Base-by-base conservation (phyloP, 2,888 invertebrate genomes). In the Marronus borbonicus region DNA sequence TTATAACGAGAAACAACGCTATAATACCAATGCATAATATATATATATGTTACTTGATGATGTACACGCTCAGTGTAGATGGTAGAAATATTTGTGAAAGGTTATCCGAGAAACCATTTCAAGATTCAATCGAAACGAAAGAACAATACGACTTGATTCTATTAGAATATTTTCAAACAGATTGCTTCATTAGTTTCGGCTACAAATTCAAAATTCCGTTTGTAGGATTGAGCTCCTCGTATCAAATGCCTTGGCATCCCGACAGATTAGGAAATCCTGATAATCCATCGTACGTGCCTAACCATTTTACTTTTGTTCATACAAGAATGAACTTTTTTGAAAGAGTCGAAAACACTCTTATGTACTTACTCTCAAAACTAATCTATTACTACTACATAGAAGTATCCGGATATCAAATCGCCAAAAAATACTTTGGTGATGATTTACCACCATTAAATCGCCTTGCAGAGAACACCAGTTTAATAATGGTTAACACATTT, bases 111-210 rank as follows among this genome's bases (percentile, higher is more conserved):
- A 87, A 14, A 28, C 55, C 64, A 1, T 24, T 78, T 20, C 55
- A 58, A 64, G 82, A 86, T 78, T 85, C 90, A 31, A 78, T 90
- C 4, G 87, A 88, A 62, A 83, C 85, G 1, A 89, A 89, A 80
- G 86, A 87, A 0, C 90, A 90, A 70, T 94, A 92, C 83, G 94
- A 95, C 85, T 85, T 95, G 0, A 89, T 94, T 7, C 86, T 95
- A 0, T 88, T 92, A 69, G 95, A 95, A 86, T 91, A 91, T 78
- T 95, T 94, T 84, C 93, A 93, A 81, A 91, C 91, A 77, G 93
- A 95, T 83, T 94, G 95, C 84, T 91, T 92, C 85, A 86, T 93
- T 80, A 92, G 91, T 1, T 86, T 95, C 31, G 92, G 91, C 0
- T 89, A 93, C 83, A 90, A 91, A 81, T 89, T 94, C 14, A 86